Evolutionary conservation across 2,888 invertebrate species (phyloP).

Genomic region (Drosophila kuntzei): DNA sequence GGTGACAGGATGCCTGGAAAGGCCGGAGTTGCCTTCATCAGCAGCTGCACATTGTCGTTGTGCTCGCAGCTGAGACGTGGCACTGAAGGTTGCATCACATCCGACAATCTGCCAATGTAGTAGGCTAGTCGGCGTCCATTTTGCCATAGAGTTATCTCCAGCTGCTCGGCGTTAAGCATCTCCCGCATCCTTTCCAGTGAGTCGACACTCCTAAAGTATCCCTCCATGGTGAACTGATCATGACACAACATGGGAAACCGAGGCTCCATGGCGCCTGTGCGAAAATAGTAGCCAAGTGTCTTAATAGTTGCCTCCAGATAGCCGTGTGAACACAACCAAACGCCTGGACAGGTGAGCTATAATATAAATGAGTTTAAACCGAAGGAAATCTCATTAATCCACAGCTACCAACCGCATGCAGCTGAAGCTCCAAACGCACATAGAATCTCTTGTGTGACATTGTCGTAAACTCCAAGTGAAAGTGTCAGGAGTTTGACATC

Average conservation of each 20-base stretch:
- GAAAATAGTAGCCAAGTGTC: constrained; percentile 84
- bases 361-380: not conserved
- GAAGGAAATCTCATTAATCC: too few relatives aligned
- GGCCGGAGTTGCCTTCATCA: constrained; percentile 83
- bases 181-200: constrained; percentile 76
- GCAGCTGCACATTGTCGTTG: constrained; percentile 78
- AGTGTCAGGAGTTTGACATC: constrained; percentile 22
- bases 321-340: constrained; percentile 84
- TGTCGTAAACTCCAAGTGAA: constrained; percentile 21
- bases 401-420: constrained; percentile 82
- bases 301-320: constrained; percentile 84
- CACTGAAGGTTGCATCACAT: constrained; percentile 76
- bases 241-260: constrained; percentile 84
- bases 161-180: constrained; percentile 72
- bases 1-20: constrained; percentile 85
- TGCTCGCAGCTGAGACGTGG: constrained; percentile 78
- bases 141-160: constrained; percentile 85
- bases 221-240: constrained; percentile 83
- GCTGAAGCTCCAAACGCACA: constrained; percentile 80
- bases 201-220: constrained; percentile 80
- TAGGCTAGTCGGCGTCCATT: constrained; percentile 84
- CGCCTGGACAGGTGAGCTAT: constrained; percentile 85
- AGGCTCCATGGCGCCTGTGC: constrained; percentile 83
- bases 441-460: constrained; percentile 76
- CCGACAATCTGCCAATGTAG: constrained; percentile 80